Percentiles rank a stretch among this genome's conserved stretches.
These are phyloP conservation scores for Balanococcus diminutus DNA, from an alignment of 2,888 invertebrate genomes.

Conservation along the genomic window DNA sequence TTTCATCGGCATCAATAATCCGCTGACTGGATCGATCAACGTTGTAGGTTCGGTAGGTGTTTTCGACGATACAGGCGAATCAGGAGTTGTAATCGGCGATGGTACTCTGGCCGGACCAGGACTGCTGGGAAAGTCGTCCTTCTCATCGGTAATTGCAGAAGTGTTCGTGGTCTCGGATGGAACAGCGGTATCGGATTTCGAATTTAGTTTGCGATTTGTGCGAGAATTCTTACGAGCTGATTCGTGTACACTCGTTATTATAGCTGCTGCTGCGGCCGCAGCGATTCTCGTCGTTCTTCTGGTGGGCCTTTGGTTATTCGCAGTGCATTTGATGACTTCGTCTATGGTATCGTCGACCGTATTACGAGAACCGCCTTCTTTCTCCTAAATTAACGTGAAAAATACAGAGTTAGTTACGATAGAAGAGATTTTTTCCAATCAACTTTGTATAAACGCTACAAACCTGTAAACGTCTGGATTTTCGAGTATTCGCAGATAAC, in stretches of 20 bases:
- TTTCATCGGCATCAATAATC: slow-evolving; percentile 72
- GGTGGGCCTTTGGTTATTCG: slow-evolving; percentile 56
- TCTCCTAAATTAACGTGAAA: slow-evolving; percentile 58
- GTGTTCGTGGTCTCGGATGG: neutral
- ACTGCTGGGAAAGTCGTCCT: slow-evolving; percentile 33
- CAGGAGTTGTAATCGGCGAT: neutral
- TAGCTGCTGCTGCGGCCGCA: slow-evolving; percentile 44
- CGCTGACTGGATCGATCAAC: slow-evolving; percentile 77
- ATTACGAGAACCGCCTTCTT: slow-evolving; percentile 67
- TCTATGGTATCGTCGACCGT: slow-evolving; percentile 89
- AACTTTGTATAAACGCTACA: slow-evolving; percentile 65
- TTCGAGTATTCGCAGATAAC: slow-evolving; percentile 74
- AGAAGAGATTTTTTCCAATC: neutral
- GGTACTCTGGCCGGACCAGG: neutral
- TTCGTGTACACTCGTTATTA: slow-evolving; percentile 59
- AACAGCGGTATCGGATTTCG: neutral
- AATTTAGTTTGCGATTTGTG: neutral
- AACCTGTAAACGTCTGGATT: slow-evolving; percentile 80
- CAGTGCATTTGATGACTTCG: slow-evolving; percentile 73
- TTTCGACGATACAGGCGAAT: slow-evolving; percentile 55
- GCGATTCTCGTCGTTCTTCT: slow-evolving; percentile 50
- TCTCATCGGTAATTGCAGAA: neutral
- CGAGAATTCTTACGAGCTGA: slow-evolving; percentile 56
- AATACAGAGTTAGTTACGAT: neutral
- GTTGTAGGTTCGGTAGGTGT: slow-evolving; percentile 67